phyloP scores from a whole-genome alignment of 2,888 invertebrate species.

The Neoaliturus tenellus region DNA sequence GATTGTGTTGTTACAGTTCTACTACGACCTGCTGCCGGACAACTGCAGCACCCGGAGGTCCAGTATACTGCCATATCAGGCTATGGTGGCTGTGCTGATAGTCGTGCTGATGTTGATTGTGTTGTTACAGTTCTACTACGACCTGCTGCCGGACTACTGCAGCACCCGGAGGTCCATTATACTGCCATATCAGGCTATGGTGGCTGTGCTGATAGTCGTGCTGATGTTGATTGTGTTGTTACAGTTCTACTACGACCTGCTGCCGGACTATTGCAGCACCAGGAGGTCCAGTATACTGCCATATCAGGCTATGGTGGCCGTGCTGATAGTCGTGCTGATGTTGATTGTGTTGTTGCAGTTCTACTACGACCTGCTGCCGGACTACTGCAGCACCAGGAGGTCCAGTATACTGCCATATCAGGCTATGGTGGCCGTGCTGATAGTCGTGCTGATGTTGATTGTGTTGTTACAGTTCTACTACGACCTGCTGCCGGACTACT shows the following conservation, averaged over 20 bases:
- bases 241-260: slow-evolving; percentile 78
- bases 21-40: slow-evolving; percentile 79
- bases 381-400: slow-evolving; percentile 77
- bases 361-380: slow-evolving; percentile 78
- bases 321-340: too few relatives aligned
- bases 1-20: slow-evolving; percentile 75
- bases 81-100: slow-evolving; percentile 75
- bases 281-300: slow-evolving; percentile 74
- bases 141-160: slow-evolving; percentile 83
- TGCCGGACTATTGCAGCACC: slow-evolving; percentile 81
- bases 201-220: slow-evolving; percentile 76
- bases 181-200: slow-evolving; percentile 76
- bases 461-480: slow-evolving; percentile 75
- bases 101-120: too few relatives aligned
- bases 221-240: too few relatives aligned
- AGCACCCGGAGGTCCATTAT: slow-evolving; percentile 74
- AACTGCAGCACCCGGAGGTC: slow-evolving; percentile 76
- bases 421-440: slow-evolving; percentile 75
- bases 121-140: slow-evolving; percentile 75
- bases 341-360: slow-evolving; percentile 75
- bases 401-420: slow-evolving; percentile 77
- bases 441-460: too few relatives aligned
- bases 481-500: slow-evolving; percentile 82
- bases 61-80: slow-evolving; percentile 77
- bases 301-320: slow-evolving; percentile 77